Percentiles rank a stretch among this genome's conserved stretches.
These are phyloP conservation scores for Cuculus canorus DNA, from an alignment of 2,797 vertebrate species.

Conservation along the genomic window DNA sequence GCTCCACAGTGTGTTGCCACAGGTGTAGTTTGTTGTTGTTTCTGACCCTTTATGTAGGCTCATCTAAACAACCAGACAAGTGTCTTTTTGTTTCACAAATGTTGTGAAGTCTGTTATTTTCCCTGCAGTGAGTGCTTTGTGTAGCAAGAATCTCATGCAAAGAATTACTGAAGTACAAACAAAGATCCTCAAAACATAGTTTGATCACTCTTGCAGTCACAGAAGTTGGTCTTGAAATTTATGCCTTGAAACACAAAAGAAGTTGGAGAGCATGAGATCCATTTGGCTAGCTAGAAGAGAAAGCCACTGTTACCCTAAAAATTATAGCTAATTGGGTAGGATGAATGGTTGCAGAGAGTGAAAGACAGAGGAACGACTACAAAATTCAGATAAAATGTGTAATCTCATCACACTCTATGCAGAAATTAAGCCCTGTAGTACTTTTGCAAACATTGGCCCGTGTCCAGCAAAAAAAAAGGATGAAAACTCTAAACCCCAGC, in stretches of 20 bases:
- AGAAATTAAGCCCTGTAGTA: background rate
- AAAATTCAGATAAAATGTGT: background rate
- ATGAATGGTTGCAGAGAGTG: background rate
- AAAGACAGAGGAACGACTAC: background rate
- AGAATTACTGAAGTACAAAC: constrained; percentile 31
- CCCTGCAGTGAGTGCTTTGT: constrained; percentile 44
- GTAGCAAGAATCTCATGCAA: constrained; percentile 39
- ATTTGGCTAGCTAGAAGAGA: background rate
- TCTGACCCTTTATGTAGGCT: constrained; percentile 71
- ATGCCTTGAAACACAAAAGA: background rate
- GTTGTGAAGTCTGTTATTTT: constrained; percentile 62
- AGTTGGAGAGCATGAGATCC: background rate
- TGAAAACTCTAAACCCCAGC: background rate
- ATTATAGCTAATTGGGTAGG: background rate
- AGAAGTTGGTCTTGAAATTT: background rate
- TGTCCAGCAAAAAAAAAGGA: background rate
- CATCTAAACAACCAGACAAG: constrained; percentile 68
- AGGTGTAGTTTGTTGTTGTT: constrained; percentile 74
- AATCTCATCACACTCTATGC: background rate
- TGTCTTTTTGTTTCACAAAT: constrained; percentile 67
- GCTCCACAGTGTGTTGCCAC: constrained; percentile 66
- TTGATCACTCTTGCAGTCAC: background rate
- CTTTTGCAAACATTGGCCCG: background rate
- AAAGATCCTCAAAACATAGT: background rate
- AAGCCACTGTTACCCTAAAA: background rate